Evolutionary conservation across 2,797 vertebrate species (phyloP).

Genomic region (Ammospiza maritima): DNA sequence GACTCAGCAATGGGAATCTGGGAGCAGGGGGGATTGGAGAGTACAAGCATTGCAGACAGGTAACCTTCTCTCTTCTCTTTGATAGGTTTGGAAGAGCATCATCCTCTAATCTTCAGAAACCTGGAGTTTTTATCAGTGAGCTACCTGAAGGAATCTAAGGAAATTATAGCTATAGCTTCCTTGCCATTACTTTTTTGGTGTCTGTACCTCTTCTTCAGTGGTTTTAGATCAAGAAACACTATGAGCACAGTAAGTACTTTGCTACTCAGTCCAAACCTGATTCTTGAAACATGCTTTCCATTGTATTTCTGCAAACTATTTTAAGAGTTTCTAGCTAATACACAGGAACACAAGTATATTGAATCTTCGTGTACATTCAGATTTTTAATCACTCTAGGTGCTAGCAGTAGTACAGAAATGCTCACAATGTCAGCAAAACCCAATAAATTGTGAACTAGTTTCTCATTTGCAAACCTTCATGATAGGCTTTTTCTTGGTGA

Average conservation of each 20-base stretch:
- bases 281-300: background rate
- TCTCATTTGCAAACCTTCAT: background rate
- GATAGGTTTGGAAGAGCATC: constrained; percentile 9
- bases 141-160: constrained; percentile 13
- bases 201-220: background rate
- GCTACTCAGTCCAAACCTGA: background rate
- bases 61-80: constrained; percentile 20
- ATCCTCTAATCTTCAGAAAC: background rate
- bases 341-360: background rate
- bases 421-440: background rate
- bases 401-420: background rate
- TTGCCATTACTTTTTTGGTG: background rate
- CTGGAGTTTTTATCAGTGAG: background rate
- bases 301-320: background rate
- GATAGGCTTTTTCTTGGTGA: background rate
- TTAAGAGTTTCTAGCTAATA: background rate
- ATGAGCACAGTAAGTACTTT: constrained; percentile 77
- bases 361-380: background rate
- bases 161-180: background rate
- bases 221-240: background rate
- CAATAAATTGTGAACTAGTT: background rate
- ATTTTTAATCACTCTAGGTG: background rate
- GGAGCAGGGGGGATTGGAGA: background rate
- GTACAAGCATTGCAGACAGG: background rate
- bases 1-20: background rate